phyloP scores from a whole-genome alignment of 2,113 vertebrate species.

The Rhodinocichla rosea region DNA sequence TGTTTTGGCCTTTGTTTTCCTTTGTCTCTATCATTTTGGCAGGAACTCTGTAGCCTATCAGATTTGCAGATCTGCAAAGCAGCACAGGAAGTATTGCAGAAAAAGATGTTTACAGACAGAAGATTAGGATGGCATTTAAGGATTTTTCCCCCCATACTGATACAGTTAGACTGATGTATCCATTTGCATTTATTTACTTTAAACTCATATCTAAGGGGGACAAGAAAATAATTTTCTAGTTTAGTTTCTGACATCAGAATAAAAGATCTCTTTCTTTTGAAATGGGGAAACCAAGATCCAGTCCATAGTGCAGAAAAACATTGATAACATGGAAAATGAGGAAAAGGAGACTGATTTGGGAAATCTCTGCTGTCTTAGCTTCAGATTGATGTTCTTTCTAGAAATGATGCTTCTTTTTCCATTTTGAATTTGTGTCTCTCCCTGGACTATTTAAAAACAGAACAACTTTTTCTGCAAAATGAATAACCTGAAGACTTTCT shows the following conservation, averaged over 20 bases:
- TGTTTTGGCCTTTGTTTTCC: background rate
- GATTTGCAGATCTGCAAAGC: background rate
- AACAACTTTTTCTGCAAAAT: background rate
- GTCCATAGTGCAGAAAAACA: background rate
- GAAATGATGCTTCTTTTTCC: background rate
- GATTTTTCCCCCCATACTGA: background rate
- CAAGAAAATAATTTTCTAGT: background rate
- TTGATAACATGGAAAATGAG: background rate
- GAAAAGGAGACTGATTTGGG: background rate
- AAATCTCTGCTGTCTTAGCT: background rate
- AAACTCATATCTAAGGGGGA: background rate
- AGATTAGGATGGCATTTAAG: background rate
- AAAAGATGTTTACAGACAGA: background rate
- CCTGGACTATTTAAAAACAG: background rate
- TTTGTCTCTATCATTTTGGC: background rate
- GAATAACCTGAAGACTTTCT: background rate
- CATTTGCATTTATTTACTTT: background rate
- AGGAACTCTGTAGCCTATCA: background rate
- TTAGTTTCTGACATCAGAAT: background rate
- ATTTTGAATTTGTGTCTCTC: background rate
- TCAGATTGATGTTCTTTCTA: background rate
- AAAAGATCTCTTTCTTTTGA: background rate
- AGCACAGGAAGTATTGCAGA: background rate
- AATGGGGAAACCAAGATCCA: background rate
- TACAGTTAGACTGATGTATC: background rate